These are phyloP conservation scores for Rhabdomys pumilio DNA, from an alignment of 2,797 vertebrate species.

Conservation along the genomic window DNA sequence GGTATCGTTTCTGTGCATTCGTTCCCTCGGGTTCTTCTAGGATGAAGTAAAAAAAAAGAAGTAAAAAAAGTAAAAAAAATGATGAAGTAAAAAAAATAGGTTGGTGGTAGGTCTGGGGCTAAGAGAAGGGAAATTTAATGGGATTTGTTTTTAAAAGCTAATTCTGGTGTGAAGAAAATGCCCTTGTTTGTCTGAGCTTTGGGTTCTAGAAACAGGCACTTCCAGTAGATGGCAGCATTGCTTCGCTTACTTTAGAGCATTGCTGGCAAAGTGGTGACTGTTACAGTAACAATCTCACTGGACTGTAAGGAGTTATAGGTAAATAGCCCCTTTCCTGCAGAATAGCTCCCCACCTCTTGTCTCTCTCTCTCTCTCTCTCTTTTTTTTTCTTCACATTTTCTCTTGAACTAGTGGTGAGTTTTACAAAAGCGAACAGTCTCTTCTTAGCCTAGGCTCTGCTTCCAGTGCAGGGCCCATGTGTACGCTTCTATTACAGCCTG, in stretches of 20 bases:
- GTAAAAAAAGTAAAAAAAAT: too few relatives aligned
- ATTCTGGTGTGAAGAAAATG: not conserved
- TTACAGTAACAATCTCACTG: not conserved
- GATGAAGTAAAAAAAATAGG: not conserved
- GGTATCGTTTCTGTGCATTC: not conserved
- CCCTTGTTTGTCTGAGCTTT: not conserved
- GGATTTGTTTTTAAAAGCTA: not conserved
- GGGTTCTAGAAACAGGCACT: not conserved
- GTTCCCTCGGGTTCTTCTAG: not conserved
- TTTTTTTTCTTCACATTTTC: not conserved
- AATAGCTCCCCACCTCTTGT: not conserved
- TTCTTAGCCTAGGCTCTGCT: not conserved
- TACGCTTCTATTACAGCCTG: too few relatives aligned
- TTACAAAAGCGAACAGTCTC: not conserved
- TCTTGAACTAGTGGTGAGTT: not conserved
- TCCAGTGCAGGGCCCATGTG: not conserved
- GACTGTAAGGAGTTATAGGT: not conserved
- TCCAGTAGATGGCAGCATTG: conserved; percentile 91
- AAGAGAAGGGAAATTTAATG: not conserved
- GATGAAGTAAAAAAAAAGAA: not conserved
- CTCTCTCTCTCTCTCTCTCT: not conserved
- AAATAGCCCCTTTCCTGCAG: not conserved
- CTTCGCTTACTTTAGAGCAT: conserved; percentile 53
- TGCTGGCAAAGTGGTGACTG: too few relatives aligned
- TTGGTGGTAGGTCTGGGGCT: not conserved